Evolutionary conservation across 1,140 invertebrate species (phyloP).

Genomic region (Brachionus paranguensis): DNA sequence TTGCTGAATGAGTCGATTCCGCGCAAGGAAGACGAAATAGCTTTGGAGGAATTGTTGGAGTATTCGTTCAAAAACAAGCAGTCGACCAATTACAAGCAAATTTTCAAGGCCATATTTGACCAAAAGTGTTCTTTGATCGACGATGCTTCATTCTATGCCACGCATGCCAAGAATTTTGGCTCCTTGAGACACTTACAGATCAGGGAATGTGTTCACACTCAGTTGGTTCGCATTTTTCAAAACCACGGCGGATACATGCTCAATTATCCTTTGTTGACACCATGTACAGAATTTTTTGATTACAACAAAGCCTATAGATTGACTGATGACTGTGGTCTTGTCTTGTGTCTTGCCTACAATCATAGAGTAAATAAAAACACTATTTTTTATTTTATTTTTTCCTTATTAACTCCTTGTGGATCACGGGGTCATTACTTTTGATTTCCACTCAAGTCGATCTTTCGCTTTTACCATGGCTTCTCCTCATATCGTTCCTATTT

Average conservation of each 20-base stretch:
- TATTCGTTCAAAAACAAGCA: constrained; percentile 37
- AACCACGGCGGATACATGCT: constrained; percentile 32
- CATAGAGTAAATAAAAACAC: not conserved
- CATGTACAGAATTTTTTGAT: not conserved
- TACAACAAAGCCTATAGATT: constrained; percentile 7
- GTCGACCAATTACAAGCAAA: constrained; percentile 22
- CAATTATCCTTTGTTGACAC: constrained; percentile 32
- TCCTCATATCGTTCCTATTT: too few relatives aligned
- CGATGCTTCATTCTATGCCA: not conserved
- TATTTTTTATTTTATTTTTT: too few relatives aligned
- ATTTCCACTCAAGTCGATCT: too few relatives aligned
- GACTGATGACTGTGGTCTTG: constrained; percentile 20
- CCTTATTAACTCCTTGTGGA: too few relatives aligned
- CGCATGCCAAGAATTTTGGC: not conserved
- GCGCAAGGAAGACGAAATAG: constrained; percentile 26
- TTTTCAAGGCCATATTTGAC: constrained; percentile 20
- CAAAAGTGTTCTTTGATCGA: constrained; percentile 20
- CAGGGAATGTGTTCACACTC: constrained; percentile 3
- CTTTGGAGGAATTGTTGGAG: constrained; percentile 20
- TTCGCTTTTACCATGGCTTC: too few relatives aligned
- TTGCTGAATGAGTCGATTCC: constrained; percentile 11
- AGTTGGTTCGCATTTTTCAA: constrained; percentile 11
- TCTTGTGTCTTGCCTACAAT: constrained; percentile 20
- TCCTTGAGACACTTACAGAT: not conserved
- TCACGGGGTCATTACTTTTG: too few relatives aligned